Percentiles rank a stretch among this genome's conserved stretches.
Conservation (phyloP, 2,888 invertebrate genomes). For the Xylota sylvarum region DNA sequence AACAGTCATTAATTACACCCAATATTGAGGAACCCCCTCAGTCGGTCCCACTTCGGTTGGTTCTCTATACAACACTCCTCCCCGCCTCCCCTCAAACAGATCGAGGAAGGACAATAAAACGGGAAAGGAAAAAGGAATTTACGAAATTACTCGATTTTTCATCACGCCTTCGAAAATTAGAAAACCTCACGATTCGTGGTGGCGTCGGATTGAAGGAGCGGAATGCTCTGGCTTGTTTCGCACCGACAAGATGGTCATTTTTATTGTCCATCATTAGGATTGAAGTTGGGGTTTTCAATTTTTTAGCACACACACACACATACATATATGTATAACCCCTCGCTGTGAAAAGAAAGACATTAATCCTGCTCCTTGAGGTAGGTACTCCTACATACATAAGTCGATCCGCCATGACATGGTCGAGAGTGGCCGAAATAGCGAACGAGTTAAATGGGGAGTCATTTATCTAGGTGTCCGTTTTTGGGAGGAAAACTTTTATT, state of each 20-base stretch:
- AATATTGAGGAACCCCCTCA: slow-evolving; percentile 46
- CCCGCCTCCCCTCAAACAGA: too few relatives aligned
- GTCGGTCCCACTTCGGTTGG: background rate
- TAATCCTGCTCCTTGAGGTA: slow-evolving; percentile 47
- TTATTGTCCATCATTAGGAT: slow-evolving; percentile 63
- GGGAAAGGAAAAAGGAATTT: slow-evolving; percentile 48
- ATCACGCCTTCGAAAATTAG: slow-evolving; percentile 71
- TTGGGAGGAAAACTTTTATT: slow-evolving; percentile 23
- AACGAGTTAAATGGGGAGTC: slow-evolving; percentile 56
- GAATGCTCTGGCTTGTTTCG: slow-evolving; percentile 12
- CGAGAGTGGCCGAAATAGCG: slow-evolving; percentile 64
- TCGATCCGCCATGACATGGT: slow-evolving; percentile 68
- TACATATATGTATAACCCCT: slow-evolving; percentile 21
- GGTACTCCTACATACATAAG: slow-evolving; percentile 2
- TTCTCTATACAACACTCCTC: background rate
- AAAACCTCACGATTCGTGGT: slow-evolving; percentile 66
- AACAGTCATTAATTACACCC: slow-evolving; percentile 75
- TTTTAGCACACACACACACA: slow-evolving; percentile 22
- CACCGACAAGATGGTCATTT: slow-evolving; percentile 63
- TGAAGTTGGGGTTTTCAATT: slow-evolving; percentile 73
- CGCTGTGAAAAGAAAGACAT: slow-evolving; percentile 50
- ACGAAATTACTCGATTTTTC: slow-evolving; percentile 74
- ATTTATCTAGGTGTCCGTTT: slow-evolving; percentile 54
- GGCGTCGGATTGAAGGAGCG: background rate
- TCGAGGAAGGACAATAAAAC: slow-evolving; percentile 35